These are phyloP conservation scores for Danio tinwini DNA, from an alignment of 2,797 vertebrate species.

Conservation along the genomic window DNA sequence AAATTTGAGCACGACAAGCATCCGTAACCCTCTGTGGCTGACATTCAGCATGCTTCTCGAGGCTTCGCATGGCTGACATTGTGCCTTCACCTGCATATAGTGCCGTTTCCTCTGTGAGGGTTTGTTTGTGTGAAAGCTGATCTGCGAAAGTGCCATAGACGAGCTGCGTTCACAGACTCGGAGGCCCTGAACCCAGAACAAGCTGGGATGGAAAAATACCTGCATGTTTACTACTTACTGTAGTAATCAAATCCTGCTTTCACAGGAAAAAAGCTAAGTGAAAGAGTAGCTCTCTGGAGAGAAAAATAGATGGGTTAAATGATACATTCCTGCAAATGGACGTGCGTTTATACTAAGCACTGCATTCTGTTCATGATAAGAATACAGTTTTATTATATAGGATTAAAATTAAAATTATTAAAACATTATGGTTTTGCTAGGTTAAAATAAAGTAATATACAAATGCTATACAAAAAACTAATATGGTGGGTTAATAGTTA, in stretches of 20 bases:
- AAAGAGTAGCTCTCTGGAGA: constrained; percentile 69
- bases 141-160: constrained; percentile 73
- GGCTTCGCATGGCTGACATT: background rate
- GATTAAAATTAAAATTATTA: background rate
- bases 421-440: background rate
- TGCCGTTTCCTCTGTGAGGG: constrained; percentile 24
- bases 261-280: constrained; percentile 69
- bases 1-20: background rate
- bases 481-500: background rate
- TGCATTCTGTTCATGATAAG: background rate
- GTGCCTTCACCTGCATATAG: constrained; percentile 37
- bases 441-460: background rate
- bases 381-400: background rate
- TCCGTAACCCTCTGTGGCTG: background rate
- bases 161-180: constrained; percentile 74
- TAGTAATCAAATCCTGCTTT: constrained; percentile 81
- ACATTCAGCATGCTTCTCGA: background rate
- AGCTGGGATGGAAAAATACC: constrained; percentile 76
- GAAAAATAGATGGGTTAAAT: constrained; percentile 59
- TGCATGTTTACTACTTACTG: constrained; percentile 77
- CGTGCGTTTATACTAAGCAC: constrained; percentile 48
- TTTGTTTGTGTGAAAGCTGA: constrained; percentile 70
- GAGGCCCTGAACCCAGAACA: constrained; percentile 75
- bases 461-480: background rate
- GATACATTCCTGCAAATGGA: constrained; percentile 57